Percentiles rank a stretch among this genome's conserved stretches.
These are phyloP conservation scores for Rhinichthys klamathensis DNA, from an alignment of 2,113 vertebrate species.

Conservation along the genomic window DNA sequence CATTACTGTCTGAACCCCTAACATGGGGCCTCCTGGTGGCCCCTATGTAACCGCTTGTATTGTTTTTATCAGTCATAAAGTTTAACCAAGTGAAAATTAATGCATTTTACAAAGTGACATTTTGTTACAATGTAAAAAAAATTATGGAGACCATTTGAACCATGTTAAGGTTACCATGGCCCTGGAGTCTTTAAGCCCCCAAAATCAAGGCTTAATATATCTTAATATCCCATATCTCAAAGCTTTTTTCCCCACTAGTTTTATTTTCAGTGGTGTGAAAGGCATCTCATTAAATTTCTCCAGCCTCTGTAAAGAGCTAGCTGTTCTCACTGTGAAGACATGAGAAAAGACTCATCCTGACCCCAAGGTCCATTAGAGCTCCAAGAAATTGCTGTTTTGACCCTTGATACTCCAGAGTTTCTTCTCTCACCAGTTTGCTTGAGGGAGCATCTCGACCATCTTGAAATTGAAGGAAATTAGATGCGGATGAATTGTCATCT, in stretches of 20 bases:
- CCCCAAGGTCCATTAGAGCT: not conserved
- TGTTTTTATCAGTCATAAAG: too few species aligned
- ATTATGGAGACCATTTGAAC: too few species aligned
- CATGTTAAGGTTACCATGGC: too few species aligned
- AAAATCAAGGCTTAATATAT: too few species aligned
- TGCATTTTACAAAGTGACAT: too few species aligned
- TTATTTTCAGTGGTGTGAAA: not conserved
- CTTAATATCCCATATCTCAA: not conserved
- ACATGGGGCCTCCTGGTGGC: too few species aligned
- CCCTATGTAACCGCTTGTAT: too few species aligned
- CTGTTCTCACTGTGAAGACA: not conserved
- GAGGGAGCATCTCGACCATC: not conserved
- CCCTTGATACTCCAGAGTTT: slow-evolving; percentile 5
- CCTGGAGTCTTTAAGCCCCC: too few species aligned
- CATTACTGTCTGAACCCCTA: too few species aligned
- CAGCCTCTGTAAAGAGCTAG: not conserved
- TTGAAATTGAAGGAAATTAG: slow-evolving; percentile 23
- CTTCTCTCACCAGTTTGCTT: not conserved
- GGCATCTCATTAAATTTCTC: not conserved
- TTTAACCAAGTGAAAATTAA: too few species aligned
- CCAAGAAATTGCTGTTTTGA: slow-evolving; percentile 10
- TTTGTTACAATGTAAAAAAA: too few species aligned
- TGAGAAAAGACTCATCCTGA: not conserved
- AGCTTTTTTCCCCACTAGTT: not conserved
- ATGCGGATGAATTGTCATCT: slow-evolving; percentile 6